Percentiles rank a stretch among this genome's conserved stretches.
Evolutionary conservation across 2,797 vertebrate genomes (phyloP).

Genomic region (Coregonus ussuriensis): DNA sequence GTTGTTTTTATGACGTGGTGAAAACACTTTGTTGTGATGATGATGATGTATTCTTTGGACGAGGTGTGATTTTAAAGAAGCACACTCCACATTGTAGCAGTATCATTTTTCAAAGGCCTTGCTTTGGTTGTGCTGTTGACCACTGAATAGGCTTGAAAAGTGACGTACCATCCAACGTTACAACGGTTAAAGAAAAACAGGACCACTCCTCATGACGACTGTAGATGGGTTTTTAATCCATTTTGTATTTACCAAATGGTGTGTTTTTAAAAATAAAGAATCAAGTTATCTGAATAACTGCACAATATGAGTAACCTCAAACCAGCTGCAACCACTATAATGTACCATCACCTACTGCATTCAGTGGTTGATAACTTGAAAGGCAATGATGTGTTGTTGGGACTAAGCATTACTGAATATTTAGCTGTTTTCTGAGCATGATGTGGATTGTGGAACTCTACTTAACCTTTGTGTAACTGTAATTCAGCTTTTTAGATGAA

Average conservation of each 20-base stretch:
- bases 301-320: background rate
- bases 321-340: background rate
- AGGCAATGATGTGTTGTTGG: background rate
- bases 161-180: background rate
- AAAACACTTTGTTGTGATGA: slow-evolving; percentile 42
- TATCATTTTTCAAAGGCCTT: slow-evolving; percentile 36
- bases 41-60: slow-evolving; percentile 27
- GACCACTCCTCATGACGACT: background rate
- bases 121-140: slow-evolving; percentile 31
- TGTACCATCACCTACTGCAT: background rate
- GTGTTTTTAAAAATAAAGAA: background rate
- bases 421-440: background rate
- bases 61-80: slow-evolving; percentile 11
- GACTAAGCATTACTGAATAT: background rate
- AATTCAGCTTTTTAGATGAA: background rate
- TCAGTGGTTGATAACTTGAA: background rate
- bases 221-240: background rate
- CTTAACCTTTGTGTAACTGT: background rate
- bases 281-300: background rate
- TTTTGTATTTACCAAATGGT: slow-evolving; percentile 7
- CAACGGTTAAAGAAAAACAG: background rate
- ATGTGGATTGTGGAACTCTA: background rate
- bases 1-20: slow-evolving; percentile 28
- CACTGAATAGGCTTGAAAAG: background rate
- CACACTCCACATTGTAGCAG: slow-evolving; percentile 18